A percentile compares a stretch with the other conserved stretches of the same genome.
Evolutionary conservation across 2,113 vertebrate species (phyloP).

Genomic region (Epinephelus cyanopodus): DNA sequence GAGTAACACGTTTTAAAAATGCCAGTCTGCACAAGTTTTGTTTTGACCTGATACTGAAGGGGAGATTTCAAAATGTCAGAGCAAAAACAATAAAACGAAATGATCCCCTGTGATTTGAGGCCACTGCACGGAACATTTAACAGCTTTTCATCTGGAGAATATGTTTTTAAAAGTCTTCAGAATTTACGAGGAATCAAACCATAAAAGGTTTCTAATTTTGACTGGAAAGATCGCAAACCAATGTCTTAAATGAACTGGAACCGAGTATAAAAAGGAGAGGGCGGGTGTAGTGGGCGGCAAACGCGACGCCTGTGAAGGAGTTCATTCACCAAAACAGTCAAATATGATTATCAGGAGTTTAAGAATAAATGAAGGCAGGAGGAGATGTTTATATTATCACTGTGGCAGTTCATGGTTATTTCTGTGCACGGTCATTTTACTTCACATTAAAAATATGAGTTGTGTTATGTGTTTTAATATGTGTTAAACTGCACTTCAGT

Average conservation of each 20-base stretch:
- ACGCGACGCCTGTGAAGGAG: not conserved
- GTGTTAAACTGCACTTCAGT: not conserved
- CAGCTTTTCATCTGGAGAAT: not conserved
- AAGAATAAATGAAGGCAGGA: not conserved
- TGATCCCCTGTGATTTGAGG: not conserved
- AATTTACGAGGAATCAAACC: not conserved
- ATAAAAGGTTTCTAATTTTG: not conserved
- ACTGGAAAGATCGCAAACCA: not conserved
- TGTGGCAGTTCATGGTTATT: not conserved
- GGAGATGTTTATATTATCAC: not conserved
- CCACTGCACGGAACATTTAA: not conserved
- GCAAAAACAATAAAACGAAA: not conserved
- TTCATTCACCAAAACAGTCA: not conserved
- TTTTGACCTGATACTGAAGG: no score
- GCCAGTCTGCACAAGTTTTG: not conserved
- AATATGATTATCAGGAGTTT: not conserved
- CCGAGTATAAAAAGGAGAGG: not conserved
- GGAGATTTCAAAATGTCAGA: no score
- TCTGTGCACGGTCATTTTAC: not conserved
- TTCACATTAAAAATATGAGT: not conserved
- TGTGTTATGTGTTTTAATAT: not conserved
- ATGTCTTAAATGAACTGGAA: not conserved
- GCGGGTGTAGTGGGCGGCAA: not conserved
- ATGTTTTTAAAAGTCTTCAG: not conserved
- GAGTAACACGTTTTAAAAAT: no score